Evolutionary conservation across 2,797 vertebrate genomes (phyloP), one percentile per base, ranked within the genome.

Genomic region (Harpagifer antarcticus): DNA sequence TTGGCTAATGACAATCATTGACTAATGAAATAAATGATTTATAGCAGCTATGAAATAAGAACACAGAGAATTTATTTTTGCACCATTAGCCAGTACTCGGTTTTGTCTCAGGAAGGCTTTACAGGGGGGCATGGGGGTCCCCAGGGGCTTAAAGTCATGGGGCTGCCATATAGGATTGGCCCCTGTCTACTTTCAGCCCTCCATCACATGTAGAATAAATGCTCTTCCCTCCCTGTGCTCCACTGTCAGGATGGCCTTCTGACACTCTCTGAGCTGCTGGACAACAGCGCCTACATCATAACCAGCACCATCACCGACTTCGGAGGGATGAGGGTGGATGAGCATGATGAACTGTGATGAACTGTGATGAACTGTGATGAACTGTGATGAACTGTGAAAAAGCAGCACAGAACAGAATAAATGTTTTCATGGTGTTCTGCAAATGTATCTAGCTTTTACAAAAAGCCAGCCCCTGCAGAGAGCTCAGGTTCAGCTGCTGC

Each of bases 261-360:
- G 10, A 86, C 86, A 9, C 63, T 92, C 3, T 80, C 77, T 5
- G 95, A 96, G 79, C 53, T 95, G 52, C 70, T 95, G 33, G 86
- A 95, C 58, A 83, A 91, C 17, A 9, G 85, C 27, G 90, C 94
- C 14, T 77, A 49, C 67, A 70, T 96, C 74, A 91, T 78, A 56
- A 83, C 53, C 82, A 95, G 95, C 82, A 94, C 92, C 56, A 87
- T 95, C 68, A 95, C 94, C 0, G 95, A 96, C 83, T 96, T 88
- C 3, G 95, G 95, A 48, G 83, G 62, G 20, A 88, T 95, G 89
- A 74, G 66, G 58, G 72, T 89, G 59, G 86, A 80, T 0, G 77
- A 53, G 0, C 95, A 94, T 1, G 93, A 95, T 33, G 95, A 95
- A 56, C 84, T 96, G 31, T 95, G 76, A 93, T n/a, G n/a, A n/a